Percentiles rank a stretch among this genome's conserved stretches.
Evolutionary conservation across 2,113 vertebrate species (phyloP).

Genomic region (Hypocryptadius cinnamomeus): DNA sequence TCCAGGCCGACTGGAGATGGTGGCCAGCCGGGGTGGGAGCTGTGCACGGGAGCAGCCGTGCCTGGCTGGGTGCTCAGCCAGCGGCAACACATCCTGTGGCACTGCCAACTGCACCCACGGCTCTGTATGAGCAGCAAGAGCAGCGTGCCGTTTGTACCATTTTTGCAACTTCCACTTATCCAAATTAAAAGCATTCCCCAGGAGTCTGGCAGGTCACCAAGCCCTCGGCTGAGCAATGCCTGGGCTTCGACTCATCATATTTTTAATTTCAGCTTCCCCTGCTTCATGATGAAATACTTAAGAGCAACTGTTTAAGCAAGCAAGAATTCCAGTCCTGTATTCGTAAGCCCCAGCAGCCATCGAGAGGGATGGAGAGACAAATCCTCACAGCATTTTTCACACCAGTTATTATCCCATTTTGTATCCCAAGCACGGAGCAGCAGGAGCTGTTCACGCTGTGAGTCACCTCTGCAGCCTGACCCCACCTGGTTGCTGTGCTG

Average conservation of each 20-base stretch:
- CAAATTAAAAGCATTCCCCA: constrained; percentile 27
- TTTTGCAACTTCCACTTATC: constrained; percentile 14
- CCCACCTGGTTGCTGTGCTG: background rate
- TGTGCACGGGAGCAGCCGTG: background rate
- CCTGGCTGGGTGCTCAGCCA: background rate
- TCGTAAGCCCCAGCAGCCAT: fast-evolving
- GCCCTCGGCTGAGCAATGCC: background rate
- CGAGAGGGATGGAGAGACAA: background rate
- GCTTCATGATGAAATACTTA: background rate
- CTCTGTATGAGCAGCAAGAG: background rate
- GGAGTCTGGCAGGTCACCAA: constrained; percentile 33
- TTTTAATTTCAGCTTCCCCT: constrained; percentile 15
- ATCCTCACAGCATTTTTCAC: background rate
- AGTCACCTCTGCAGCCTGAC: background rate
- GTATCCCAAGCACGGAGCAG: background rate
- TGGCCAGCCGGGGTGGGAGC: fast-evolving
- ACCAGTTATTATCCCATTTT: background rate
- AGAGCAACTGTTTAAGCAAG: background rate
- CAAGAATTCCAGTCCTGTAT: background rate
- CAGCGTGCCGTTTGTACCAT: background rate
- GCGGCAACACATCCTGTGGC: fast-evolving
- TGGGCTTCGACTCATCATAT: background rate
- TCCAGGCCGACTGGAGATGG: background rate
- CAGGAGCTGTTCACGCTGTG: background rate
- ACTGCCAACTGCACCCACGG: background rate